Evolutionary conservation across 1,140 invertebrate genomes (phyloP), one percentile per base, ranked within the genome.

Genomic region (Bombus superbus): DNA sequence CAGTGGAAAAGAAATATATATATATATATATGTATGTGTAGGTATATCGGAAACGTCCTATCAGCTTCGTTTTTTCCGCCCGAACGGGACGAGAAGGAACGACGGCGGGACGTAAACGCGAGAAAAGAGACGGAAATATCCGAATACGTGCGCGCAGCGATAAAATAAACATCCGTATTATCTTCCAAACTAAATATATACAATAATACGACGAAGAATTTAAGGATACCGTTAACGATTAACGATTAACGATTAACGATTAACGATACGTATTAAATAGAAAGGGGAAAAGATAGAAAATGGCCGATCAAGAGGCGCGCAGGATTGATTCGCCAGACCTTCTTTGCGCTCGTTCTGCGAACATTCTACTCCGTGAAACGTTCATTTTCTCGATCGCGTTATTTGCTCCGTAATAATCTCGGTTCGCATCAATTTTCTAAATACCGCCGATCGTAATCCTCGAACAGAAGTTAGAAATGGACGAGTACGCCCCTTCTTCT

Each of bases 141-240:
- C 40, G 57, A 82, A 35, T 47, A 75, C 40, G 69, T 75, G 40
- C 81, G 73, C 69, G 64, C 6, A 86, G 28, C 59, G 80, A 87
- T 75, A 42, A 83, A 57, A 47, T 81, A 44, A 74, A 83, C 42
- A 72, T 75, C 40, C 66, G 62, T 68, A 75, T 74, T 68, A 75
- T 87, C 71, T 83, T 78, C 73, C 47, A 25, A 73, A 88, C n/a
- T 79, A 87, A 59, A 82, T 82, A 84, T 84, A 78, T 74, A 78
- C 40, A 64, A 86, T 62, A 28, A 71, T 72, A 84, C 44, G 73
- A 84, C 44, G 73, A 82, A 74, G 68, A 78, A 59, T 83, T 83
- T 87, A 79, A 80, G 73, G 22, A 32, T 62, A 88, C 68, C 47
- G 62, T 80, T 83, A 88, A 73, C 72, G 72, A 86, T 86, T 76